A percentile compares a stretch with the other conserved stretches of the same genome.
Conservation (phyloP, 2,888 invertebrate species). For the Acanthopleura granulata region DNA sequence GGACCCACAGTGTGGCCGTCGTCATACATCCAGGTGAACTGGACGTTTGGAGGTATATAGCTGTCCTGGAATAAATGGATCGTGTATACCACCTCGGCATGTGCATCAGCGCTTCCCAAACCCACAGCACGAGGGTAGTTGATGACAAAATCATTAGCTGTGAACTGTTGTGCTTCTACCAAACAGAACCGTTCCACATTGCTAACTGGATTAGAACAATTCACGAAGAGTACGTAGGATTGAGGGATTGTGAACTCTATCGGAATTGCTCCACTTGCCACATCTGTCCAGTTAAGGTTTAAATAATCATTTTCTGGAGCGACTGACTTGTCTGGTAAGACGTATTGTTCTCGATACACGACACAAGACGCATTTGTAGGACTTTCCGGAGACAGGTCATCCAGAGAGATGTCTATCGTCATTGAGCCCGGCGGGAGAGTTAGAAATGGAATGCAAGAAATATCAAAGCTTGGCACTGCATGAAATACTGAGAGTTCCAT, state of each 20-base stretch:
- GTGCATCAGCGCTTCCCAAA: neutral
- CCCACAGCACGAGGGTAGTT: neutral
- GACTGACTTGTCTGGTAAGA: too few relatives aligned
- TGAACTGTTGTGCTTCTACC: neutral
- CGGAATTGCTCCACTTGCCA: neutral
- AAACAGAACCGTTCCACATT: neutral
- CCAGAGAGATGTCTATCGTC: too few relatives aligned
- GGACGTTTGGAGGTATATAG: conserved; percentile 1
- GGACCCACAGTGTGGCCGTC: neutral
- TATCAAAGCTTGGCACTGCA: neutral
- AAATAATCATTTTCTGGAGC: too few relatives aligned
- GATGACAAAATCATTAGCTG: neutral
- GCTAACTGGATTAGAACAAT: neutral
- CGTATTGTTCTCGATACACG: too few relatives aligned
- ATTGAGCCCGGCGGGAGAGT: too few relatives aligned
- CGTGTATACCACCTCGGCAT: neutral
- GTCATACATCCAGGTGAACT: neutral
- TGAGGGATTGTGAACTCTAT: too few relatives aligned
- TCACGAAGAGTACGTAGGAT: neutral
- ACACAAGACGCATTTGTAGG: too few relatives aligned
- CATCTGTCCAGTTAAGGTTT: neutral
- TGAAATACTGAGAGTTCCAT: neutral
- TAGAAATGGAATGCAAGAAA: neutral
- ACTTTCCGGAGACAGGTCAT: too few relatives aligned
- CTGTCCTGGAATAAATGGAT: neutral